Evolutionary conservation across 2,113 vertebrate genomes (phyloP).

Genomic region (Ctenodactylus gundi): DNA sequence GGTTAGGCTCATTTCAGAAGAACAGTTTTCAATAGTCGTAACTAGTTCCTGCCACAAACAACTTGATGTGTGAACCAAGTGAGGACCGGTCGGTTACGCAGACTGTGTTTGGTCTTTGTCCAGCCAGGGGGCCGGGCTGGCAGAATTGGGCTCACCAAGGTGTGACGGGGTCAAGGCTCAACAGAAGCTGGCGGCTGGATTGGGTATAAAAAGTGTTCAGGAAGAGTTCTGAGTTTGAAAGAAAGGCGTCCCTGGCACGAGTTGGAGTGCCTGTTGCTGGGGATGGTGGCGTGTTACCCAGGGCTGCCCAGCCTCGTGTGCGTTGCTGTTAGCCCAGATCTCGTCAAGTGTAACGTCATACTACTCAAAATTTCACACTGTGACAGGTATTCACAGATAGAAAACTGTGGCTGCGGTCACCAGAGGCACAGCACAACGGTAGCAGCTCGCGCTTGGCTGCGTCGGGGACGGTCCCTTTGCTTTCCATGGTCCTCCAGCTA

Average conservation of each 20-base stretch:
- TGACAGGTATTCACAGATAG: neutral
- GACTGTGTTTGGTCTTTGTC: too few relatives aligned
- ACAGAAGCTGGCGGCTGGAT: slow-evolving; percentile 6
- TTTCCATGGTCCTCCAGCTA: neutral
- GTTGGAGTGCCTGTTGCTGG: too few relatives aligned
- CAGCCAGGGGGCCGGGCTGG: slow-evolving; percentile 14
- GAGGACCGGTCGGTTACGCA: too few relatives aligned
- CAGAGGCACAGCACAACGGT: neutral
- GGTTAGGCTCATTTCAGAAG: slow-evolving; percentile 51
- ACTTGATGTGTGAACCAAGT: slow-evolving; percentile 46
- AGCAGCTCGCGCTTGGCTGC: neutral
- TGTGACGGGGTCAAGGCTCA: slow-evolving; percentile 46
- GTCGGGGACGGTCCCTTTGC: neutral
- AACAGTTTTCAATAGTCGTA: slow-evolving; percentile 66
- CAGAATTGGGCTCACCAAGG: slow-evolving; percentile 47
- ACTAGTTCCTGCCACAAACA: slow-evolving; percentile 68
- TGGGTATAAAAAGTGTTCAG: slow-evolving; percentile 10
- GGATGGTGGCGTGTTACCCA: too few relatives aligned
- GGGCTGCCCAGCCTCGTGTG: too few relatives aligned
- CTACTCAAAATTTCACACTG: neutral
- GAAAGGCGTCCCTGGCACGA: neutral
- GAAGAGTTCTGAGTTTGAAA: slow-evolving; percentile 21
- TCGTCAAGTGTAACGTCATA: neutral
- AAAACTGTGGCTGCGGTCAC: neutral
- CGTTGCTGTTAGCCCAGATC: neutral